These are phyloP conservation scores for Drosophila pandora DNA, from an alignment of 1,140 invertebrate species.

Conservation along the genomic window DNA sequence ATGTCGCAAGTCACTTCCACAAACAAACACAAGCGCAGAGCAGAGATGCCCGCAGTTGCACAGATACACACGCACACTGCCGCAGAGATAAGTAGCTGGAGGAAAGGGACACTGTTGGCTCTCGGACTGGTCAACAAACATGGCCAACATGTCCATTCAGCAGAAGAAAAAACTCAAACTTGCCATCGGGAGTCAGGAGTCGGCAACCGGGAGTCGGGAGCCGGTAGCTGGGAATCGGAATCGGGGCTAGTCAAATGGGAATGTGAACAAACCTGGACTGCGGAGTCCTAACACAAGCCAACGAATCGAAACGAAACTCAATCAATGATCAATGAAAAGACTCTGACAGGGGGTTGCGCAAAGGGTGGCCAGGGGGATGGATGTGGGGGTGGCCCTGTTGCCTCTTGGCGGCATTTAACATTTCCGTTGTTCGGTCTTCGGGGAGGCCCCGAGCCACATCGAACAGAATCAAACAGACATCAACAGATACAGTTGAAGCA, in stretches of 20 bases:
- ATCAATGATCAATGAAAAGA: conserved; percentile 78
- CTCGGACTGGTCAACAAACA: conserved; percentile 56
- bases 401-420: conserved; percentile 75
- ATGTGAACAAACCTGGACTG: conserved; percentile 21
- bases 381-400: conserved; percentile 15
- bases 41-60: conserved; percentile 26
- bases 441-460: conserved; percentile 37
- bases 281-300: conserved; percentile 38
- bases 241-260: conserved; percentile 32
- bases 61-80: conserved; percentile 6
- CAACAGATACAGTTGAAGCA: conserved; percentile 32
- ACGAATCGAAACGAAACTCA: conserved; percentile 70
- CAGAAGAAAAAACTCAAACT: conserved; percentile 24
- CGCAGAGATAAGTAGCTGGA: conserved; percentile 51
- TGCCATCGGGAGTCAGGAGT: conserved; percentile 16
- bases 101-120: conserved; percentile 13
- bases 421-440: conserved; percentile 69
- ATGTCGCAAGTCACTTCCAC: conserved; percentile 75
- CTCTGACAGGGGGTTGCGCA: conserved; percentile 9
- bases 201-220: background rate
- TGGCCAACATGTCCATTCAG: conserved; percentile 71
- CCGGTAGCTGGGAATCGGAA: background rate
- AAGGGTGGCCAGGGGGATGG: background rate
- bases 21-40: conserved; percentile 32
- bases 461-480: conserved; percentile 17